Base-by-base conservation (phyloP, 2,888 invertebrate species). In the Tetragonula carbonaria region DNA sequence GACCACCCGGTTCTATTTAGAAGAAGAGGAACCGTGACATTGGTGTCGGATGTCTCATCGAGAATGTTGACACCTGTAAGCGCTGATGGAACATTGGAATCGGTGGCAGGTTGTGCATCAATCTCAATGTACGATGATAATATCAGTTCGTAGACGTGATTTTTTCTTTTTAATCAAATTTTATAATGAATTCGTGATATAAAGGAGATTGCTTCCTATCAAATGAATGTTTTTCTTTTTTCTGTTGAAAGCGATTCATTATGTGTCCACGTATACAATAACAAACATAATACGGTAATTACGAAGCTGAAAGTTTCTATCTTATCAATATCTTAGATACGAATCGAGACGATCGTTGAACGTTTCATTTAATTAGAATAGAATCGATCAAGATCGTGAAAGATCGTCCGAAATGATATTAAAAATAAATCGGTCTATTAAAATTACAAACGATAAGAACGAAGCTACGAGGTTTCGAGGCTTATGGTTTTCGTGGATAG, bases 11-110 rank as follows among this genome's bases (percentile, higher is more conserved):
- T 75, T 28, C 87, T 88, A 91, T 91, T 91, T 88, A 74, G 86
- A 90, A 84, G 77, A 84, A 72, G 82, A 86, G 78, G 83, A 86
- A 82, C 85, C 87, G 53, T 77, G 72, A 80, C 81, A 50, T 84
- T 66, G 91, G 91, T 91, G 87, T 91, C 91, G 82, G 86, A 85
- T 91, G 83, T 91, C 91, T 81, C 84, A 82, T 71, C 86, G 86
- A 76, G 90, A 87, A 91, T 86, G 90, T 90, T 91, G 88, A 91
- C 91, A 91, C 91, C 86, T 91, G 89, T 87, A 90, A 89, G 84
- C 77, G 84, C 74, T 66, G 74, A 66, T 79, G 38, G 68, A 63
- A 63, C 50, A 75, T 59, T 65, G 59, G 65, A 77, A 84, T 83
- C 68, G 28, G 28, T 75, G 74, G 71, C 74, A 75, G 45, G 57